These are phyloP conservation scores for Herpetotheres cachinnans DNA, from an alignment of 2,113 vertebrate genomes.

Conservation along the genomic window DNA sequence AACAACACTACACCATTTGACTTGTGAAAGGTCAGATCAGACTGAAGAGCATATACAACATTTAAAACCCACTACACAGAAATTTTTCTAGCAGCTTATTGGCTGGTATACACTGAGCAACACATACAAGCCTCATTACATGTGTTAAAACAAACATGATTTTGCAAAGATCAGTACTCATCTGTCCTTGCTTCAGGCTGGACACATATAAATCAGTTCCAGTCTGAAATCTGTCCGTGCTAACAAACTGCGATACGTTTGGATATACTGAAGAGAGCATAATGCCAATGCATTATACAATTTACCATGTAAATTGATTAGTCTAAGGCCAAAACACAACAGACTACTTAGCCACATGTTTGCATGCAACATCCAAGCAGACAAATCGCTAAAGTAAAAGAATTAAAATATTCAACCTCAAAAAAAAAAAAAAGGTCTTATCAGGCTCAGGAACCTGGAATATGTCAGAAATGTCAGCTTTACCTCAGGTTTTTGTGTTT, in stretches of 20 bases:
- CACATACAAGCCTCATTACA: background rate
- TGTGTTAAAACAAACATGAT: background rate
- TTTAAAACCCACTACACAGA: background rate
- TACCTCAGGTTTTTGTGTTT: background rate
- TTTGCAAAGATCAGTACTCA: background rate
- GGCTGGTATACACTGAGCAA: background rate
- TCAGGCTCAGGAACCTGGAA: background rate
- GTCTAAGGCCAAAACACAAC: background rate
- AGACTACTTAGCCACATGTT: background rate
- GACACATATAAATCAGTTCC: background rate
- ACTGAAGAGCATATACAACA: background rate
- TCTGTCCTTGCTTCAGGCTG: background rate
- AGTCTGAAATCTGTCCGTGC: background rate
- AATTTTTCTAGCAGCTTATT: background rate
- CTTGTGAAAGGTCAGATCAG: background rate
- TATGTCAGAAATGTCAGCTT: background rate
- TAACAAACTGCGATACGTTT: background rate
- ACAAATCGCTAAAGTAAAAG: background rate
- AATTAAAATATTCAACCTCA: background rate
- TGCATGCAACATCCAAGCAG: background rate
- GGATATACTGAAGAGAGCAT: background rate
- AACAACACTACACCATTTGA: background rate
- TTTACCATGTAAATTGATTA: background rate
- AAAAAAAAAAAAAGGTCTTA: background rate
- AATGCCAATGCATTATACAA: background rate